Conservation (phyloP, 2,888 invertebrate genomes). For the Thyatira batis region DNA sequence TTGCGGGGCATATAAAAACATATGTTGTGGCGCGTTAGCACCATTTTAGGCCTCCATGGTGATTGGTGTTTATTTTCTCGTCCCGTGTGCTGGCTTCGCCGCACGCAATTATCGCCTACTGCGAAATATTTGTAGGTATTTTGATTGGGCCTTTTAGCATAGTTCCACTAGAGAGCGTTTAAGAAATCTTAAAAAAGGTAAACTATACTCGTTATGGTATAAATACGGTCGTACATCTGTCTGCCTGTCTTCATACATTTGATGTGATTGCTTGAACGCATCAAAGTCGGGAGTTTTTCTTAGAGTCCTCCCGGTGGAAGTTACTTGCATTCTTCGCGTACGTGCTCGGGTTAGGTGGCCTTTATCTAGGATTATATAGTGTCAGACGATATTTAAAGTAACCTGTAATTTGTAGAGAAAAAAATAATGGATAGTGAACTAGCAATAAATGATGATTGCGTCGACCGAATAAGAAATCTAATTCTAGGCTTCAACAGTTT, state of each 20-base stretch:
- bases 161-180: constrained; percentile 25
- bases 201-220: constrained; percentile 12
- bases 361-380: background rate
- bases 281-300: constrained; percentile 4
- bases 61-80: constrained; percentile 24
- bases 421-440: background rate
- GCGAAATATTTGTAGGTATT: constrained; percentile 44
- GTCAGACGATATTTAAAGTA: background rate
- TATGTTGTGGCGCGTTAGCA: background rate
- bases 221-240: constrained; percentile 18
- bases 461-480: background rate
- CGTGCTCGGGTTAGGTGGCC: background rate
- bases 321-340: background rate
- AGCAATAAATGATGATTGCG: background rate
- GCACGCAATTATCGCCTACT: constrained; percentile 45
- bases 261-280: constrained; percentile 2
- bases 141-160: constrained; percentile 48
- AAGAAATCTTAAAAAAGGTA: constrained; percentile 16
- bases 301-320: background rate
- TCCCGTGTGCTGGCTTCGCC: constrained; percentile 16
- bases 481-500: no score
- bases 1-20: background rate
- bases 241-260: constrained; percentile 21
- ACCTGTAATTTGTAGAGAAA: background rate
- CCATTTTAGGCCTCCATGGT: constrained; percentile 11